These are phyloP conservation scores for Laterallus jamaicensis DNA, from an alignment of 2,113 vertebrate genomes.

Conservation along the genomic window DNA sequence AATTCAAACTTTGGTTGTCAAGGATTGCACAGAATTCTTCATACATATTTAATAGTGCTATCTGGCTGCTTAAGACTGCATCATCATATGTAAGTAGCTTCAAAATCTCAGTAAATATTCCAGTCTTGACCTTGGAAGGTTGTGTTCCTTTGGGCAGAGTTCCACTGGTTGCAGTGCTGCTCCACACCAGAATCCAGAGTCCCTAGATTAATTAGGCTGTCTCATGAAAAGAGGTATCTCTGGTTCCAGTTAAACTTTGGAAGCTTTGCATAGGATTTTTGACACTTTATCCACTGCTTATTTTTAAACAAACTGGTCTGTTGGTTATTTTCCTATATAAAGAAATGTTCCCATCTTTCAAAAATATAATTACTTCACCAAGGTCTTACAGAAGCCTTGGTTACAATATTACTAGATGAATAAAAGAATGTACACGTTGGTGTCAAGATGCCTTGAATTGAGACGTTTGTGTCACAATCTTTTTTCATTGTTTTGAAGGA, in stretches of 20 bases:
- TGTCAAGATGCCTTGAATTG: background rate
- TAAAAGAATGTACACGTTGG: background rate
- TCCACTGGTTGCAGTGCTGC: background rate
- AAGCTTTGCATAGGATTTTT: conserved; percentile 16
- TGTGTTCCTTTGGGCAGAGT: background rate
- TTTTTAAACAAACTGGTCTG: conserved; percentile 11
- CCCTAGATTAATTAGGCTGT: background rate
- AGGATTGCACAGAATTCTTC: background rate
- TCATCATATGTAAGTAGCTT: background rate
- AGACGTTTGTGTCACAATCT: background rate
- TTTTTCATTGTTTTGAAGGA: background rate
- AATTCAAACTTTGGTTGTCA: background rate
- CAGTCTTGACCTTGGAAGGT: background rate
- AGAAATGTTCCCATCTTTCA: conserved; percentile 19
- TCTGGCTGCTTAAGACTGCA: background rate
- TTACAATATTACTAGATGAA: background rate
- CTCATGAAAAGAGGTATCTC: background rate
- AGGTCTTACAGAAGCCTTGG: background rate
- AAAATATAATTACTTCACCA: background rate
- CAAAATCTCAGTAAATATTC: background rate
- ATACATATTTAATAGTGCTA: background rate
- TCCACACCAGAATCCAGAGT: background rate
- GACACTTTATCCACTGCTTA: background rate
- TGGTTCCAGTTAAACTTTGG: conserved; percentile 26
- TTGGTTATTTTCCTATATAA: background rate